A percentile compares a stretch with the other conserved stretches of the same genome.
These are phyloP conservation scores for Tachycineta bicolor DNA, from an alignment of 2,113 vertebrate species.

Conservation along the genomic window DNA sequence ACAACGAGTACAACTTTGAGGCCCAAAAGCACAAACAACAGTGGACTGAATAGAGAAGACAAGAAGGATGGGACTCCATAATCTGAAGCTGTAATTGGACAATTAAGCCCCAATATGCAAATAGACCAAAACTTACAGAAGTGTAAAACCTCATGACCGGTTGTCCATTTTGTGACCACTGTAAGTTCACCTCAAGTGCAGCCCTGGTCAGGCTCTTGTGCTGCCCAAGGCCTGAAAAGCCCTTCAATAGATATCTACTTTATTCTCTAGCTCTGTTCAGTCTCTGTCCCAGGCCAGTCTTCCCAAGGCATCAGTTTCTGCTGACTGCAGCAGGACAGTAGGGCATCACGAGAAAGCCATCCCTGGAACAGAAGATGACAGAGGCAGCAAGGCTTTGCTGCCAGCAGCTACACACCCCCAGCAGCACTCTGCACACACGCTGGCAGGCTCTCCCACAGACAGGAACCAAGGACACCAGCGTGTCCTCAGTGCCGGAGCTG, in stretches of 20 bases:
- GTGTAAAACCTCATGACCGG: neutral
- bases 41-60: neutral
- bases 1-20: neutral
- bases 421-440: neutral
- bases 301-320: neutral
- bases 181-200: neutral
- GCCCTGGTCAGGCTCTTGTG: neutral
- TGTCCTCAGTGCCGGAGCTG: neutral
- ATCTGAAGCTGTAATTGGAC: neutral
- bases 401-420: neutral
- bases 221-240: neutral
- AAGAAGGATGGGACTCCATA: neutral
- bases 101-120: neutral
- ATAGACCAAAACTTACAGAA: neutral
- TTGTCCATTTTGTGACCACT: neutral
- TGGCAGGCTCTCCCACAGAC: neutral
- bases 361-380: neutral
- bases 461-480: neutral
- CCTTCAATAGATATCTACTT: neutral
- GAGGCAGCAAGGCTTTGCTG: neutral
- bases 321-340: rapidly evolving
- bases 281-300: neutral
- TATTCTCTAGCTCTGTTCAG: neutral
- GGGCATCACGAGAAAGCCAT: neutral
- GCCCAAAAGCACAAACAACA: neutral